Conservation (phyloP, 2,113 vertebrate genomes). For the Lagopus leucura region DNA sequence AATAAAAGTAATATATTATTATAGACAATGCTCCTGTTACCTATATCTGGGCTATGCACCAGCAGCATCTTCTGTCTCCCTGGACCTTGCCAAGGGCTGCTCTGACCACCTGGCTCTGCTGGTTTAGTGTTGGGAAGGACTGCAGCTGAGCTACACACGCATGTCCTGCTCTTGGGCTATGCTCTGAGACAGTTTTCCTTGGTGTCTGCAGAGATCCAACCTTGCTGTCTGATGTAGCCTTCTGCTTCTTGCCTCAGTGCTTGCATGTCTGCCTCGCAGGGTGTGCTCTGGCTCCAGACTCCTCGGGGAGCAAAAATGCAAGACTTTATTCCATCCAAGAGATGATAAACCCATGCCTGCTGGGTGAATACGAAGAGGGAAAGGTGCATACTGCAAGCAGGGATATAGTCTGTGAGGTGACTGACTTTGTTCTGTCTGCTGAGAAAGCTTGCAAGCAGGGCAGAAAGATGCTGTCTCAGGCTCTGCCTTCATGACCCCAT, state of each 20-base stretch:
- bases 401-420: background rate
- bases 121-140: background rate
- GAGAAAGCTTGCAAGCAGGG: background rate
- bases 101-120: background rate
- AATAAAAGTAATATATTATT: background rate
- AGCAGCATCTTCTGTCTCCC: background rate
- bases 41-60: background rate
- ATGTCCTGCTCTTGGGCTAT: fast-evolving
- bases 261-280: fast-evolving
- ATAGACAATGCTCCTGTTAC: background rate
- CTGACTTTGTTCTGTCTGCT: background rate
- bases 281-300: background rate
- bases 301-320: fast-evolving
- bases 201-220: background rate
- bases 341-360: background rate
- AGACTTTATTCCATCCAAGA: background rate
- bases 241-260: fast-evolving
- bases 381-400: background rate
- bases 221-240: background rate
- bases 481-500: background rate
- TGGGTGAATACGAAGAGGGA: background rate
- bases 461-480: background rate
- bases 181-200: background rate
- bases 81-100: fast-evolving
- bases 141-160: fast-evolving